These are phyloP conservation scores for Sipha flava DNA, from an alignment of 1,140 invertebrate genomes.

Conservation along the genomic window DNA sequence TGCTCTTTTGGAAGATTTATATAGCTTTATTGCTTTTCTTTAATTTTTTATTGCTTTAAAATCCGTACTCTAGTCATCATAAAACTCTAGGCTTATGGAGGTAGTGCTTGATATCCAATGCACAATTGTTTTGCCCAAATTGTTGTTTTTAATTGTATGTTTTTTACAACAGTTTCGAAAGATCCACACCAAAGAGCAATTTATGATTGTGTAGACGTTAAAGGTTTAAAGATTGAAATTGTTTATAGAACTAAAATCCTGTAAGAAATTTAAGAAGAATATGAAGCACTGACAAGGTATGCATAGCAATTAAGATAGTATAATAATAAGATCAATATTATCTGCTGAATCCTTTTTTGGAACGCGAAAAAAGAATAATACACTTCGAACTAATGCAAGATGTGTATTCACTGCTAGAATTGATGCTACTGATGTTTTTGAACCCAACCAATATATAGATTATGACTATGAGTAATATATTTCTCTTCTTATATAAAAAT, in stretches of 20 bases:
- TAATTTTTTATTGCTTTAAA: too few relatives aligned
- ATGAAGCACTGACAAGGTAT: slow-evolving; percentile 66
- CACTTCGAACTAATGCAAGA: slow-evolving; percentile 84
- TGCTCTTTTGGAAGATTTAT: too few relatives aligned
- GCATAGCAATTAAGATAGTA: neutral
- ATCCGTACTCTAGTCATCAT: slow-evolving; percentile 90
- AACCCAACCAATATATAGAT: slow-evolving; percentile 47
- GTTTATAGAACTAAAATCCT: slow-evolving; percentile 82
- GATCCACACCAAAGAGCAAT: slow-evolving; percentile 71
- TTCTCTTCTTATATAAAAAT: neutral
- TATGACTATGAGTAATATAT: slow-evolving; percentile 55
- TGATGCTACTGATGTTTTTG: slow-evolving; percentile 90
- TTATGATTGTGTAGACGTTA: slow-evolving; percentile 66
- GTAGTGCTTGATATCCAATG: slow-evolving; percentile 45
- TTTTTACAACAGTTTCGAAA: slow-evolving; percentile 56
- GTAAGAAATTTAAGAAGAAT: slow-evolving; percentile 88
- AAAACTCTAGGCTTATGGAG: slow-evolving; percentile 87
- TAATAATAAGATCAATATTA: neutral
- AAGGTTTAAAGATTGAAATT: slow-evolving; percentile 80
- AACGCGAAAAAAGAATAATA: slow-evolving; percentile 74
- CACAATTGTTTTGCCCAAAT: neutral
- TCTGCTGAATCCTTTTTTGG: slow-evolving; percentile 37
- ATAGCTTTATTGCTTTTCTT: too few relatives aligned
- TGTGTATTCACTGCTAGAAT: slow-evolving; percentile 77
- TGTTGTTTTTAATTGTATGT: neutral